These are phyloP conservation scores for Megalopta genalis DNA, from an alignment of 1,140 invertebrate genomes.

Conservation along the genomic window DNA sequence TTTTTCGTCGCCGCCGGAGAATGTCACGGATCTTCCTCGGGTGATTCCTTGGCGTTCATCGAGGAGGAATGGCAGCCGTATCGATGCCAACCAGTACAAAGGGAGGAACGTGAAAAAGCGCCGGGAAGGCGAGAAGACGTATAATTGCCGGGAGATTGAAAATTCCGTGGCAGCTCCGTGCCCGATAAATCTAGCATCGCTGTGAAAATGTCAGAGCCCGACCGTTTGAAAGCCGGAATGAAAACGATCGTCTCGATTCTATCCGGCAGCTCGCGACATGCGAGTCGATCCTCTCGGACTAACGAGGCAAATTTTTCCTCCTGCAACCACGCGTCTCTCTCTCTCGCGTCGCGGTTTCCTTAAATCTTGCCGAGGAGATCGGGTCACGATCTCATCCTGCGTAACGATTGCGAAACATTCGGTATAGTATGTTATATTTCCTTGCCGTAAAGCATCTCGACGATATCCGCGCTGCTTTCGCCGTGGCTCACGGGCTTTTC, in stretches of 20 bases:
- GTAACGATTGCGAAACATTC: too few relatives aligned
- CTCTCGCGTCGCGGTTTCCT: neutral
- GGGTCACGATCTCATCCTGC: too few relatives aligned
- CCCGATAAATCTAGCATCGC: constrained; percentile 46
- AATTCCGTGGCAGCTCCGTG: constrained; percentile 46
- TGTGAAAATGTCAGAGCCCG: constrained; percentile 29
- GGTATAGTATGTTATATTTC: too few relatives aligned
- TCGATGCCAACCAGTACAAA: constrained; percentile 43
- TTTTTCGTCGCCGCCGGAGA: constrained; percentile 12
- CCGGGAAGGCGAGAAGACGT: constrained; percentile 49
- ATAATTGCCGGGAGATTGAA: constrained; percentile 60
- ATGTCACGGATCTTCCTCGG: constrained; percentile 40
- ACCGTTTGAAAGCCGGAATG: neutral
- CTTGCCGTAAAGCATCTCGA: too few relatives aligned
- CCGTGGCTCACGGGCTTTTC: too few relatives aligned
- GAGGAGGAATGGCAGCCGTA: constrained; percentile 47
- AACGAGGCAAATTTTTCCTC: constrained; percentile 21
- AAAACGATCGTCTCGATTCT: constrained; percentile 4
- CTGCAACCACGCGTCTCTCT: neutral
- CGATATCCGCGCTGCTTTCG: too few relatives aligned
- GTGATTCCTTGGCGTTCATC: constrained; percentile 28
- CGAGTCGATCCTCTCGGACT: neutral
- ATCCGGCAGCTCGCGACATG: neutral
- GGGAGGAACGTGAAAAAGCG: constrained; percentile 49
- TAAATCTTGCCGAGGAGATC: neutral